phyloP scores from a whole-genome alignment of 2,113 vertebrate genomes.

The Bombycilla garrulus region DNA sequence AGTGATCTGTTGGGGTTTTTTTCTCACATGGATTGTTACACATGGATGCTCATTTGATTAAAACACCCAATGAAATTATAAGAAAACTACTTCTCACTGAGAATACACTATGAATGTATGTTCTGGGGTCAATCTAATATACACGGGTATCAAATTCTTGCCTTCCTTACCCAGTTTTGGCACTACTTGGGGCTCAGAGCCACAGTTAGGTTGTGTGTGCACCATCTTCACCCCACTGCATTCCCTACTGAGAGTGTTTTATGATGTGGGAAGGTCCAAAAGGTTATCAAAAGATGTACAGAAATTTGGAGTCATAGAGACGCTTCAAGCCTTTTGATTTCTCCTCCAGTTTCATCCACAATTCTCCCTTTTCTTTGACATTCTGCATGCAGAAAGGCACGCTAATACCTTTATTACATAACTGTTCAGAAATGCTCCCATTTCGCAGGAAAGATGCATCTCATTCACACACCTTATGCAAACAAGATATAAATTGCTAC shows the following conservation, averaged over 20 bases:
- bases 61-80: not conserved
- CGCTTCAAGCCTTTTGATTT: not conserved
- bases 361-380: not conserved
- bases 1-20: not conserved
- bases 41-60: not conserved
- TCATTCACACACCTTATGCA: conserved; percentile 38
- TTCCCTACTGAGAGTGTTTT: not conserved
- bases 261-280: not conserved
- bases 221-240: not conserved
- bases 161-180: not conserved
- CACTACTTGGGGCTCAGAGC: not conserved
- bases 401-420: not conserved
- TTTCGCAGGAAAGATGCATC: conserved; percentile 19
- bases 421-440: conserved; percentile 21
- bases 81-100: not conserved
- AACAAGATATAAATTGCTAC: conserved; percentile 45
- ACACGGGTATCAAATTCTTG: not conserved
- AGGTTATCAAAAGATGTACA: not conserved
- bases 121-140: not conserved
- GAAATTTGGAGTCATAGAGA: not conserved
- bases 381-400: not conserved
- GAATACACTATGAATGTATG: not conserved
- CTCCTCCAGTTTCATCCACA: not conserved
- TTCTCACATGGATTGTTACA: not conserved
- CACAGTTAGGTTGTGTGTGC: not conserved